These are phyloP conservation scores for Unio delphinus DNA, from an alignment of 2,888 invertebrate species.

Conservation along the genomic window DNA sequence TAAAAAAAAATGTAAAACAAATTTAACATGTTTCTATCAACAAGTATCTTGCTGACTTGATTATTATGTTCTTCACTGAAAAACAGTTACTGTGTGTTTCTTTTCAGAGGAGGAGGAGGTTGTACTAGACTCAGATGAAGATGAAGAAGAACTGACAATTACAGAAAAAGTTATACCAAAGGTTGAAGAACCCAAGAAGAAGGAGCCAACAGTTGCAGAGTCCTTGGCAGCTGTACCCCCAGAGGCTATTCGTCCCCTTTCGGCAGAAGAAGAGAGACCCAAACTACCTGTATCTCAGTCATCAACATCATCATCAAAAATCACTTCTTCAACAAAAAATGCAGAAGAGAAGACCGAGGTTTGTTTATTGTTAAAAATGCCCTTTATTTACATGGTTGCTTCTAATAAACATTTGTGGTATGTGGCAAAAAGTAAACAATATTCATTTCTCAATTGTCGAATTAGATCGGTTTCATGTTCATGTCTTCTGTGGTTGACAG, in stretches of 20 bases:
- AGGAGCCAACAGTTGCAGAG: slow-evolving; percentile 20
- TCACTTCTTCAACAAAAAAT: slow-evolving; percentile 18
- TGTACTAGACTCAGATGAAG: slow-evolving; percentile 57
- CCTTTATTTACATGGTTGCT: too few species aligned
- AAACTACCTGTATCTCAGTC: slow-evolving; percentile 48
- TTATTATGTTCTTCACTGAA: neutral
- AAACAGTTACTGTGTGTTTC: slow-evolving; percentile 1
- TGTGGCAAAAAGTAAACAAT: too few species aligned
- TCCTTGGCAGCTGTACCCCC: slow-evolving; percentile 10
- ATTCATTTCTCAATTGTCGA: too few species aligned
- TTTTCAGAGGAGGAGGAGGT: slow-evolving; percentile 49
- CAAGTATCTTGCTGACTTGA: too few species aligned
- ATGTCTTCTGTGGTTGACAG: too few species aligned
- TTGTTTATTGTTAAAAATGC: neutral
- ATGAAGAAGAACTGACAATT: slow-evolving; percentile 26
- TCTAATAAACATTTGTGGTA: too few species aligned
- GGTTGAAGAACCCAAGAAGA: slow-evolving; percentile 11
- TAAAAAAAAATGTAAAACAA: too few species aligned
- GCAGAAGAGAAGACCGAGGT: slow-evolving; percentile 20
- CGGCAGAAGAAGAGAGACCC: slow-evolving; percentile 41
- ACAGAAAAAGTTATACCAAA: slow-evolving; percentile 21
- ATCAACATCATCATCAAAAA: slow-evolving; percentile 39
- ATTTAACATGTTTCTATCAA: too few species aligned
- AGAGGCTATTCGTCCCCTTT: slow-evolving; percentile 19
- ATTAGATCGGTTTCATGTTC: too few species aligned